phyloP scores from a whole-genome alignment of 2,113 vertebrate species.

The Eonycteris spelaea region DNA sequence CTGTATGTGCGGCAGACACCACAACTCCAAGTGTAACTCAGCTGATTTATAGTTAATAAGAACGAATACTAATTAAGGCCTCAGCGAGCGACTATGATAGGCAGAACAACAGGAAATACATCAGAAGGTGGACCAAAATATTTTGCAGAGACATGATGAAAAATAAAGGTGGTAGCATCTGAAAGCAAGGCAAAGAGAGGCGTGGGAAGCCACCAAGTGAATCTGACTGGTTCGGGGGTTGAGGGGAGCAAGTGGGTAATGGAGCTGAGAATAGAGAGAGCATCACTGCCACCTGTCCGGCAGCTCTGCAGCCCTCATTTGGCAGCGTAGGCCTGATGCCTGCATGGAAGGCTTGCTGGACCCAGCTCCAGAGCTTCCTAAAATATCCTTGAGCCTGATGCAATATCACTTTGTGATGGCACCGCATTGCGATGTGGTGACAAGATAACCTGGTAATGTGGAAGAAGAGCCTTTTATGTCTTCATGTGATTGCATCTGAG shows the following conservation, averaged over 20 bases:
- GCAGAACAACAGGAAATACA: constrained; percentile 54
- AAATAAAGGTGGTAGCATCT: not conserved
- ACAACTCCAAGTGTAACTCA: constrained; percentile 53
- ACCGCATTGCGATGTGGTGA: constrained; percentile 62
- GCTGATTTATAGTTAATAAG: constrained; percentile 47
- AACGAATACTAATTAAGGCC: constrained; percentile 69
- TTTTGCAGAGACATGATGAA: constrained; percentile 18
- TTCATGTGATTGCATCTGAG: not conserved
- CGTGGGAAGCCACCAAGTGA: not conserved
- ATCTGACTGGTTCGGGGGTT: not conserved
- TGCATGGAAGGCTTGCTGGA: constrained; percentile 45
- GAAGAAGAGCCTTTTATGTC: not conserved
- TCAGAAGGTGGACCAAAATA: constrained; percentile 44
- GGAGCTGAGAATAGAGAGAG: constrained; percentile 37
- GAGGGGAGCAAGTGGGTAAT: not conserved
- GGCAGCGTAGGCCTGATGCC: constrained; percentile 41
- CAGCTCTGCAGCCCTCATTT: constrained; percentile 31
- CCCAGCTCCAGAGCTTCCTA: constrained; percentile 65
- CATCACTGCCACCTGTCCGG: constrained; percentile 44
- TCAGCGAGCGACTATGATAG: not conserved
- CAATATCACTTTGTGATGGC: constrained; percentile 60
- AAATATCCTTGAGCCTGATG: constrained; percentile 74
- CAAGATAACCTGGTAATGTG: constrained; percentile 24
- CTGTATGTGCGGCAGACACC: not conserved
- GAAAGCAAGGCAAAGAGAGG: not conserved